Base-by-base conservation (phyloP, 1,140 invertebrate species). In the Rhopalosiphum maidis region DNA sequence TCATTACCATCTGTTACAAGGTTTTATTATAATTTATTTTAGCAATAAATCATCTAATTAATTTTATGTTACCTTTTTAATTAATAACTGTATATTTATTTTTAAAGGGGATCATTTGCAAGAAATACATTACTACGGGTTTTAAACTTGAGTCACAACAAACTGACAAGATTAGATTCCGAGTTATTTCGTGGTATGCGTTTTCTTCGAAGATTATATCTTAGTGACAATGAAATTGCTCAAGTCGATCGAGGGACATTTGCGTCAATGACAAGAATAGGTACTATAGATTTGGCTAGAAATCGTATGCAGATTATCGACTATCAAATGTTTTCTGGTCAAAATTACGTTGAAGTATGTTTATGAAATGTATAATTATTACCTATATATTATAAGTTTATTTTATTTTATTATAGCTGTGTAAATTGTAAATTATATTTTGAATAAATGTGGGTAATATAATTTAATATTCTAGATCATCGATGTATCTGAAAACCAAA, bases 111-210 rank as follows among this genome's bases (percentile, higher is more conserved):
- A 88, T 97, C 98, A 23, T 98, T 99, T 95, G 97, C 98, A 2
- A 96, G 98, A 94, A 99, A 98, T 95, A 97, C 97, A 0, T 96
- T 98, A 1, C 95, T 99, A 22, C 97, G 97, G 94, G 97, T 98
- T 0, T 95, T 99, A 0, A 97, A 98, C 95, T 95, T 99, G 94
- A 97, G 97, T 46, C 96, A 97, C 94, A 99, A 99, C 95, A 97
- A 97, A 94, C 96, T 99, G 30, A 96, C 96, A 88, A 97, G 97
- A 94, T 95, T 99, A 37, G 98, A 98, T 95, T 96, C 97, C 0
- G 98, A 98, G 95, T 97, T 98, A n/a, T 98, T 99, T 93, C 96
- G 97, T 94, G 98, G 98, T 37, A 98, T 99, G 97, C 96, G 98
- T 94, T 97, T 98, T 94, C 96, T 99, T 94, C 96, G 97, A 88